Percentiles rank a stretch among this genome's conserved stretches.
These are phyloP conservation scores for Nomada lathburiana DNA, from an alignment of 2,888 invertebrate species.

Conservation along the genomic window DNA sequence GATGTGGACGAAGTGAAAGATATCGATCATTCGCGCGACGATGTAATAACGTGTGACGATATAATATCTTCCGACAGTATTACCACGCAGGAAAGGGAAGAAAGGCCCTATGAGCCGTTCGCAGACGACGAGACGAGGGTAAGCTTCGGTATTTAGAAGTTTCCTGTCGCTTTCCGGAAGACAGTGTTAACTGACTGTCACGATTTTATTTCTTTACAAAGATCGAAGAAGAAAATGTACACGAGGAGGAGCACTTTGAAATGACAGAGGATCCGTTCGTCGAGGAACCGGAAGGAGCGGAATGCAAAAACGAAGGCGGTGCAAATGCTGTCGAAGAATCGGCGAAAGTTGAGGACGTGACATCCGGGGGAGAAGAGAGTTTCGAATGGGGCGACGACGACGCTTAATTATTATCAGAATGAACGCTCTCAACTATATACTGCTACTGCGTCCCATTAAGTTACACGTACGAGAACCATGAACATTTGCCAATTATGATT, in stretches of 20 bases:
- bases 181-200: background rate
- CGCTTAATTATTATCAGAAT: conserved; percentile 58
- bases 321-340: conserved; percentile 48
- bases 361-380: conserved; percentile 61
- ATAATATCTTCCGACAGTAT: conserved; percentile 60
- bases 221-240: conserved; percentile 68
- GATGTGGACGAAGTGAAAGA: conserved; percentile 65
- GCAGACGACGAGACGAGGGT: conserved; percentile 80
- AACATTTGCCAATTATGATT: conserved; percentile 31
- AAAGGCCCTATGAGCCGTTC: conserved; percentile 75
- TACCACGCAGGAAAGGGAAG: conserved; percentile 79
- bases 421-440: conserved; percentile 11
- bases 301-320: conserved; percentile 33
- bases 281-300: conserved; percentile 65
- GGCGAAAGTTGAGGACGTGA: conserved; percentile 67
- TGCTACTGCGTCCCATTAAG: conserved; percentile 27
- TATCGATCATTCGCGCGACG: conserved; percentile 69
- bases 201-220: conserved; percentile 1
- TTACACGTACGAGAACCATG: conserved; percentile 6
- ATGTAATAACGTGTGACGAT: conserved; percentile 54
- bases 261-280: conserved; percentile 60
- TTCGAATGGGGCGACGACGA: conserved; percentile 73
- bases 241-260: conserved; percentile 60
- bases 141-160: conserved; percentile 4
- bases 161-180: background rate